Evolutionary conservation across 2,113 vertebrate species (phyloP), one percentile per base, ranked within the genome.

Genomic region (Tetraodon nigroviridis): DNA sequence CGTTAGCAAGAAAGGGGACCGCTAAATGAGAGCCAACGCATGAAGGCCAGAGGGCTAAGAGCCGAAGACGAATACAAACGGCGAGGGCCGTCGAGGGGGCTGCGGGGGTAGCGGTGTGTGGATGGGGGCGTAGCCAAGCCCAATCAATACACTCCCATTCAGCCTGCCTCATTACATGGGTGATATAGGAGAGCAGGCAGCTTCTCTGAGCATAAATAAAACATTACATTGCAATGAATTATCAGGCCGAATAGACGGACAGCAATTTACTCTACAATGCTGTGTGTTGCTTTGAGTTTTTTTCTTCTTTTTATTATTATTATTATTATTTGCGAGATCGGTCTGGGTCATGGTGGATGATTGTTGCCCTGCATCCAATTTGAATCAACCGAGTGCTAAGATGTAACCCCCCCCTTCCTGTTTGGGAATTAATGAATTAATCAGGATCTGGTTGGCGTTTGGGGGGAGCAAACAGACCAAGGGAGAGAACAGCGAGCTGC

Each of bases 351-450:
- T 73, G 80, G 63, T 77, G 75, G 67, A 79, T 60, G 76, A 85
- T 82, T 87, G 79, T 86, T 81, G 74, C 60, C 71, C 68, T 64
- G 76, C 79, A 78, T 85, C 84, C 78, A 86, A 86, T 89, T 86
- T 81, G 77, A 80, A 75, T 67, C 55, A 51, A 73, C 61, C 67
- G 41, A 69, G 66, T 59, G 57, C 73, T 24, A 54, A 85, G 79
- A 85, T 79, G 85, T 77, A 79, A 88, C 77, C 83, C 84, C 73
- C 80, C n/a, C n/a, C n/a, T n/a, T n/a, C n/a, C n/a, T n/a, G 70
- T 82, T 85, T 84, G 80, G 64, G 76, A 89, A 88, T 89, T 84
- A 90, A 90, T 88, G 80, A 89, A 87, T 89, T 84, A 86, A 89
- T 89, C 81, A 84, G 80, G 84, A 75, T 61, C 16, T 46, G 63